Conservation (phyloP, 2,888 invertebrate genomes). For the Holacanthella duospinosa region DNA sequence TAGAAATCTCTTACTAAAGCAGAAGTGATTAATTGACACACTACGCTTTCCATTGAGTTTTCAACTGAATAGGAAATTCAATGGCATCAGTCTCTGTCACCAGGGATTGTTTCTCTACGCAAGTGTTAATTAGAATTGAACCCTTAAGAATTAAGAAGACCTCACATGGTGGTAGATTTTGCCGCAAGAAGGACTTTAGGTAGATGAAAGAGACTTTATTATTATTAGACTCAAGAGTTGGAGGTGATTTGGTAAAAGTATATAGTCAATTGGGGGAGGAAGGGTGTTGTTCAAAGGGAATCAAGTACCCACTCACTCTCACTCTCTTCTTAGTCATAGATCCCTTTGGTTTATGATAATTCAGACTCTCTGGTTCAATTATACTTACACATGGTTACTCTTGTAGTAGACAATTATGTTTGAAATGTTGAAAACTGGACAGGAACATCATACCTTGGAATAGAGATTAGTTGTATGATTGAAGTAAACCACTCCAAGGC, state of each 20-base stretch:
- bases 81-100: neutral
- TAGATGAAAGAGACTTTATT: too few relatives aligned
- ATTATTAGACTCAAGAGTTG: too few relatives aligned
- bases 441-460: neutral
- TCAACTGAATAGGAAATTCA: too few relatives aligned
- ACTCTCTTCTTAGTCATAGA: neutral
- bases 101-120: neutral
- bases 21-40: too few relatives aligned
- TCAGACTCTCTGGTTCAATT: neutral
- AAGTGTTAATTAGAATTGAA: neutral
- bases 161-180: neutral
- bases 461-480: neutral
- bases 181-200: too few relatives aligned
- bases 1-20: too few relatives aligned
- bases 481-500: neutral
- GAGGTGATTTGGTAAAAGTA: too few relatives aligned
- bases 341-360: neutral
- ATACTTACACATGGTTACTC: neutral
- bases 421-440: neutral
- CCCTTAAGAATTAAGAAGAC: neutral
- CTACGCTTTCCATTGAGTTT: too few relatives aligned
- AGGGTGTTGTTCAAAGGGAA: neutral
- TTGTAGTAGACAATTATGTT: neutral
- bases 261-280: too few relatives aligned
- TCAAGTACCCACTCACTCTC: neutral